These are phyloP conservation scores for Epinephelus malabaricus DNA, from an alignment of 2,797 vertebrate species.

Conservation along the genomic window DNA sequence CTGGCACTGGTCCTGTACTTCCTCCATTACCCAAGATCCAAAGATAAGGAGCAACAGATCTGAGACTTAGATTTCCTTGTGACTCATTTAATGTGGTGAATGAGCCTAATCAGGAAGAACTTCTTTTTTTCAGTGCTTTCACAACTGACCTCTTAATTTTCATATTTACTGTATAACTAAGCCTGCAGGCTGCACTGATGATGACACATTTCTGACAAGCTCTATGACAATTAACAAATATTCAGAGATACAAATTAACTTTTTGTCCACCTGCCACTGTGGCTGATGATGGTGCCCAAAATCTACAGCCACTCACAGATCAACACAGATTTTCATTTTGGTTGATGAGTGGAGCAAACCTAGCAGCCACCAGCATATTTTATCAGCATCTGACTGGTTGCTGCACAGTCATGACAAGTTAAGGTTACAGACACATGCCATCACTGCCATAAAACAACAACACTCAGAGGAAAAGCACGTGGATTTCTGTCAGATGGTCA, in stretches of 20 bases:
- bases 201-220: background rate
- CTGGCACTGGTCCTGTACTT: constrained; percentile 4
- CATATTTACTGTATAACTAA: background rate
- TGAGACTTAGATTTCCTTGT: constrained; percentile 13
- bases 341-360: no score
- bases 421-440: background rate
- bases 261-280: no score
- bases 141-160: background rate
- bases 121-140: constrained; percentile 1
- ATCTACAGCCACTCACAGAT: no score
- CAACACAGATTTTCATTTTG: no score
- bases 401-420: no score
- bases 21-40: constrained; percentile 3
- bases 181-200: background rate
- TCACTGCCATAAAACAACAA: background rate
- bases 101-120: constrained; percentile 38
- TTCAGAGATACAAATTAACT: no score
- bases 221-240: background rate
- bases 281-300: no score
- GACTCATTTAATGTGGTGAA: constrained; percentile 6
- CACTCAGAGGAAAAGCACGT: constrained; percentile 13
- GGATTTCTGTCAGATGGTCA: constrained; percentile 38
- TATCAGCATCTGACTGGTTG: no score
- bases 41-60: background rate
- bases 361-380: no score